Percentiles rank a stretch among this genome's conserved stretches.
Evolutionary conservation across 2,113 vertebrate species (phyloP).

Genomic region (Hemichromis elongatus): DNA sequence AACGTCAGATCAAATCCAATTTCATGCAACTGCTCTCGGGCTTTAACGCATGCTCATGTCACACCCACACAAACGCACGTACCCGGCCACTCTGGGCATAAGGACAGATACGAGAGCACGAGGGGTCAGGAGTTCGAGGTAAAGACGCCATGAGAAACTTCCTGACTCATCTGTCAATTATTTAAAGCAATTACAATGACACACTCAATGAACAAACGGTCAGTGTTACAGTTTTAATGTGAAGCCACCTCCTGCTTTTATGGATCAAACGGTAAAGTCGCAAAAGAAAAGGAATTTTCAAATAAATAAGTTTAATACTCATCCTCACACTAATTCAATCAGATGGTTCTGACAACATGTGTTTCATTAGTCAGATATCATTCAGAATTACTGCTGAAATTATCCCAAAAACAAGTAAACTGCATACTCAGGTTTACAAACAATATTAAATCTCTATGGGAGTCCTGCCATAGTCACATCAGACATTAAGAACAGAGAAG

Average conservation of each 20-base stretch:
- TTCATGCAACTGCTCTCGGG: conserved; percentile 14
- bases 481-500: background rate
- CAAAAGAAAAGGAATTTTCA: background rate
- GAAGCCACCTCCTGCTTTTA: background rate
- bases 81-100: background rate
- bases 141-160: conserved; percentile 5
- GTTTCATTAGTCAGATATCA: background rate
- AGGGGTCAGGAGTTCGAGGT: conserved; percentile 57
- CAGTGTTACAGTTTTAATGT: background rate
- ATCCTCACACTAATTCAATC: background rate
- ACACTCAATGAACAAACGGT: background rate
- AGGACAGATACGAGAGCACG: background rate
- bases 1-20: background rate
- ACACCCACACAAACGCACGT: background rate
- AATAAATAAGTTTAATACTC: background rate
- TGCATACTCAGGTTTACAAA: background rate
- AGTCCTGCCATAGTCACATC: background rate
- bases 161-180: conserved; percentile 11
- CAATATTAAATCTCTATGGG: background rate
- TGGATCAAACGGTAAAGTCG: background rate
- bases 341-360: background rate
- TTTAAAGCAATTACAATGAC: background rate
- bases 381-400: background rate
- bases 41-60: background rate
- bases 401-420: background rate